phyloP scores from a whole-genome alignment of 2,113 vertebrate genomes.

The Xyliphius kryptos region DNA sequence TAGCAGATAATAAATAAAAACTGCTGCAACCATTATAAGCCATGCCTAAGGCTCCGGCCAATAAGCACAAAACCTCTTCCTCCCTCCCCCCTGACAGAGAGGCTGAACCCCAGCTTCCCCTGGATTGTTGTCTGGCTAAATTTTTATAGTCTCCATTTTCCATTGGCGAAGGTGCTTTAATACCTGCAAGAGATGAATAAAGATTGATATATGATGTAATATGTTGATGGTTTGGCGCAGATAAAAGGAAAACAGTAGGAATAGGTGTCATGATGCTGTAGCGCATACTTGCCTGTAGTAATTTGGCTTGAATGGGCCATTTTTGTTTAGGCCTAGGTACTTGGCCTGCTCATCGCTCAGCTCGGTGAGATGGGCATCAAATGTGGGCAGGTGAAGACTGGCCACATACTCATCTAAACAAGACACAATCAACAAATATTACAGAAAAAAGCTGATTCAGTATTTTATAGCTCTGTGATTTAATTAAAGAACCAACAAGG shows the following conservation, averaged over 20 bases:
- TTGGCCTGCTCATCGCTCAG: slow-evolving; percentile 94
- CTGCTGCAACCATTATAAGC: slow-evolving; percentile 62
- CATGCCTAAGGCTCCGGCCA: slow-evolving; percentile 47
- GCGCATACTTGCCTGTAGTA: slow-evolving; percentile 94
- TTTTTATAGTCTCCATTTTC: slow-evolving; percentile 48
- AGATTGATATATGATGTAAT: neutral
- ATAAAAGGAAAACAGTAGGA: neutral
- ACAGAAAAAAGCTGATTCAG: neutral
- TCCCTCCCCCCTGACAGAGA: slow-evolving; percentile 60
- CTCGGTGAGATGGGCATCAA: slow-evolving; percentile 96
- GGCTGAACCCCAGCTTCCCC: slow-evolving; percentile 43
- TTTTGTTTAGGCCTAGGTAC: slow-evolving; percentile 97
- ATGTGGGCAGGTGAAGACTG: slow-evolving; percentile 91
- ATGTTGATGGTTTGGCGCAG: neutral
- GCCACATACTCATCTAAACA: slow-evolving; percentile 93
- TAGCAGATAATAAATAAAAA: slow-evolving; percentile 90
- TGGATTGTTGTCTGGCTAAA: slow-evolving; percentile 47
- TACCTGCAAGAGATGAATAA: slow-evolving; percentile 63
- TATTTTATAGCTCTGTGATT: no score
- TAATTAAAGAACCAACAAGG: no score
- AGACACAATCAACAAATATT: neutral
- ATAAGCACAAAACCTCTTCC: slow-evolving; percentile 50
- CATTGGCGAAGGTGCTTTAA: slow-evolving; percentile 53
- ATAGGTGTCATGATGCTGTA: no score
- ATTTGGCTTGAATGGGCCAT: slow-evolving; percentile 98